phyloP scores from a whole-genome alignment of 2,888 invertebrate species.

The Glomeris marginata region DNA sequence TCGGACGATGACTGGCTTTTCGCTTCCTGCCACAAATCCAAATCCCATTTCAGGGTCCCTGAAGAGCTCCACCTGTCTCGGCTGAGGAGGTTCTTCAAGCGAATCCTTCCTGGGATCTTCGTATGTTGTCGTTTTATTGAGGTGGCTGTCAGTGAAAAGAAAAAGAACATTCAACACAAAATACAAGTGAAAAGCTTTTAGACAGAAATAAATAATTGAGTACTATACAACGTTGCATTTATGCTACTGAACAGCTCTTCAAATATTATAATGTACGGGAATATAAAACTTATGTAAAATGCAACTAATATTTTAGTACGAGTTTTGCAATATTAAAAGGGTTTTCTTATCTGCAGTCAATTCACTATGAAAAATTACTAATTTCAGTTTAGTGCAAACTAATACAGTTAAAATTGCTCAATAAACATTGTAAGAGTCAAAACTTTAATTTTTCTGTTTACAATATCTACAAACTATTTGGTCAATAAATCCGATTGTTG shows the following conservation, averaged over 20 bases:
- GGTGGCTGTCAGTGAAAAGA: slow-evolving; percentile 31
- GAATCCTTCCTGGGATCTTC: slow-evolving; percentile 56
- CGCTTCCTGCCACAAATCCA: slow-evolving; percentile 91
- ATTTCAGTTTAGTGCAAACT: too few relatives aligned
- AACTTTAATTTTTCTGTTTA: too few relatives aligned
- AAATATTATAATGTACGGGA: not conserved
- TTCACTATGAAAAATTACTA: too few relatives aligned
- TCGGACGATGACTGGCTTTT: slow-evolving; percentile 79
- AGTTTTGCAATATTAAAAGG: not conserved
- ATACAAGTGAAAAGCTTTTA: too few relatives aligned
- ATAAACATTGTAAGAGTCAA: not conserved
- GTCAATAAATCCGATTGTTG: slow-evolving; percentile 1
- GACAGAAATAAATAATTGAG: too few relatives aligned
- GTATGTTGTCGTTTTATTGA: slow-evolving; percentile 78
- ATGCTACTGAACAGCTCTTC: too few relatives aligned
- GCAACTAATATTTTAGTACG: not conserved
- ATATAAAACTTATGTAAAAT: not conserved
- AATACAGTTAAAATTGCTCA: too few relatives aligned
- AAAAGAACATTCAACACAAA: too few relatives aligned
- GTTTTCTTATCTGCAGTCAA: too few relatives aligned
- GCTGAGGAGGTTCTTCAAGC: slow-evolving; percentile 60
- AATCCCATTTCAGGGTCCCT: slow-evolving; percentile 69
- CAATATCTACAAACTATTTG: too few relatives aligned
- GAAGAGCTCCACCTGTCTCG: slow-evolving; percentile 55
- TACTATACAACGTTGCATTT: too few relatives aligned